Evolutionary conservation across 2,113 vertebrate genomes (phyloP).

Genomic region (Haliaeetus leucogaster): DNA sequence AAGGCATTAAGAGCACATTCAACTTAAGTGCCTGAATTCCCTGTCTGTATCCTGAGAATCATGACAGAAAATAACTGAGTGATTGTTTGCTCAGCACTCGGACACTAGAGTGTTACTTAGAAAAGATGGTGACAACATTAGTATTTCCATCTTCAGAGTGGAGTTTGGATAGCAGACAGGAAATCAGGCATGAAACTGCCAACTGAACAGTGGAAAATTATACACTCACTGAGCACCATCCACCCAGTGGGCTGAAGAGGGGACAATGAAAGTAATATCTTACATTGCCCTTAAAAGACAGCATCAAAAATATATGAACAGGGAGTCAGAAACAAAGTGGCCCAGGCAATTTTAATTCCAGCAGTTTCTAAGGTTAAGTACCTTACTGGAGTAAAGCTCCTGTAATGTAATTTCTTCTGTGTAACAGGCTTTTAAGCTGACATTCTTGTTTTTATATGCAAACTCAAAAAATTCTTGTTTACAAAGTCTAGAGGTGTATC

Average conservation of each 20-base stretch:
- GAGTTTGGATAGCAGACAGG: constrained; percentile 28
- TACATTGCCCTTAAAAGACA: not conserved
- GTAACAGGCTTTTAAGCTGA: not conserved
- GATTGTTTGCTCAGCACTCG: not conserved
- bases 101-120: not conserved
- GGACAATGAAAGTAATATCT: not conserved
- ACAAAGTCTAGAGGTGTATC: not conserved
- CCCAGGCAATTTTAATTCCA: not conserved
- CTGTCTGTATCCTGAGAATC: not conserved
- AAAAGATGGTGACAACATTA: not conserved
- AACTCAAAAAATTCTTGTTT: not conserved
- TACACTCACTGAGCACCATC: not conserved
- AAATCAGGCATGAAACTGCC: constrained; percentile 7
- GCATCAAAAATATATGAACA: not conserved
- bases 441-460: not conserved
- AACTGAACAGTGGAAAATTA: constrained; percentile 11
- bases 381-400: not conserved
- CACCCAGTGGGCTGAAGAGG: not conserved
- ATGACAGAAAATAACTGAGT: not conserved
- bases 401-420: not conserved
- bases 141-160: not conserved
- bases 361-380: not conserved
- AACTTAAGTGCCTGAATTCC: not conserved
- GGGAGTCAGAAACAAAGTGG: not conserved
- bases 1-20: not conserved